Evolutionary conservation across 1,140 invertebrate genomes (phyloP), one percentile per base, ranked within the genome.

Genomic region (Drosophila tropicalis): DNA sequence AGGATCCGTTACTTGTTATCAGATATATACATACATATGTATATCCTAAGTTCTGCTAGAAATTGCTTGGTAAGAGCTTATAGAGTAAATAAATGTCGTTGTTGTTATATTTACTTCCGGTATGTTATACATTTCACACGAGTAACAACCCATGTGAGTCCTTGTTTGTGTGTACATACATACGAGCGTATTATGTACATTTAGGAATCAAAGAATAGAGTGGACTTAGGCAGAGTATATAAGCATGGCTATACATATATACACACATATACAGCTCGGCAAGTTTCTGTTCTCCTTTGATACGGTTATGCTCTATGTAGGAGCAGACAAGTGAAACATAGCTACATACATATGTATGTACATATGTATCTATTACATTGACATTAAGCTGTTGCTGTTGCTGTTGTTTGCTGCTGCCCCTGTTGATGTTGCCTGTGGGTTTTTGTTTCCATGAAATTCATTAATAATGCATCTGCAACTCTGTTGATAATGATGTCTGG

Each of bases 381-480:
- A 58, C 56, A 58, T 39, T 39, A 58, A 58, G 56, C 56, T 58
- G 32, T 36, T 58, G 51, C 15, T 58, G 57, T 44, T 63, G 32
- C 36, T 62, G n/a, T 54, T 66, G 69, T 29, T 15, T 51, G 36
- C 36, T 47, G 44, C 7, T 51, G 44, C 19, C 9, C 2, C 15
- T 51, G 17, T 22, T 51, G 2, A 9, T 22, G 17, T 51, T 22
- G 19, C 13, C 36, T 40, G 22, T 29, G 3, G 15, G 15, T 61
- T 60, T 72, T 68, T 54, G 54, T 47, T 86, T 82, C 71, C 67
- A 87, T 70, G 62, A 73, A 86, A 79, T 82, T 87, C 82, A 82
- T 86, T 79, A 79, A 82, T 76, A 86, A 73, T 82, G 79, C 79
- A 81, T 57, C 75, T 62, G 82, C 69, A 76, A 56, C 67, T 66